phyloP scores from a whole-genome alignment of 2,797 vertebrate genomes.

The Pangasius djambal region DNA sequence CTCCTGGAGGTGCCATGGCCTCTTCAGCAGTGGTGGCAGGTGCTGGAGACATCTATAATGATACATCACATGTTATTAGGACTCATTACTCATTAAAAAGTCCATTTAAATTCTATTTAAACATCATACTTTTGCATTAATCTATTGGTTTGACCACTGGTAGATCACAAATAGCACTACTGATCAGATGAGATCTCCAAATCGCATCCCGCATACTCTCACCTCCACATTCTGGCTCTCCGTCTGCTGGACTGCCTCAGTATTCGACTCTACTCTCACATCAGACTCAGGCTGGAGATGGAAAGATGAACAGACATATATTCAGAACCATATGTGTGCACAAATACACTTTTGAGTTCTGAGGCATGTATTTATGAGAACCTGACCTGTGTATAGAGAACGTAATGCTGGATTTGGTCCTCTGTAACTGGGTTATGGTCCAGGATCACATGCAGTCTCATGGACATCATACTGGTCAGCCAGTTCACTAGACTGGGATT shows the following conservation, averaged over 20 bases:
- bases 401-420: conserved; percentile 84
- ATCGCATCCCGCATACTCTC: background rate
- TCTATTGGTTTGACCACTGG: background rate
- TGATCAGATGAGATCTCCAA: background rate
- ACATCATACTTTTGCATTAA: background rate
- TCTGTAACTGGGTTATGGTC: conserved; percentile 88
- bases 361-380: background rate
- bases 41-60: conserved; percentile 79
- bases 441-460: conserved; percentile 89
- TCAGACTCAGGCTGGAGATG: conserved; percentile 57
- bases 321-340: background rate
- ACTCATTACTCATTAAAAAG: background rate
- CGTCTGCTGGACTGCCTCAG: conserved; percentile 41
- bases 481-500: conserved; percentile 91
- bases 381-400: conserved; percentile 69
- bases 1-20: conserved; percentile 80
- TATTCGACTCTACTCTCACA: conserved; percentile 49
- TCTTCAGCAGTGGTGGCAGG: conserved; percentile 91
- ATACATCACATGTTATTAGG: background rate
- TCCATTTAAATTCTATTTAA: background rate
- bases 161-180: background rate
- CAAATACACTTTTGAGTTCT: background rate
- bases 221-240: conserved; percentile 60
- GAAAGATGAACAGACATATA: background rate
- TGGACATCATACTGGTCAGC: conserved; percentile 93